Evolutionary conservation across 1,140 invertebrate genomes (phyloP).

Genomic region (Dreissena polymorpha): DNA sequence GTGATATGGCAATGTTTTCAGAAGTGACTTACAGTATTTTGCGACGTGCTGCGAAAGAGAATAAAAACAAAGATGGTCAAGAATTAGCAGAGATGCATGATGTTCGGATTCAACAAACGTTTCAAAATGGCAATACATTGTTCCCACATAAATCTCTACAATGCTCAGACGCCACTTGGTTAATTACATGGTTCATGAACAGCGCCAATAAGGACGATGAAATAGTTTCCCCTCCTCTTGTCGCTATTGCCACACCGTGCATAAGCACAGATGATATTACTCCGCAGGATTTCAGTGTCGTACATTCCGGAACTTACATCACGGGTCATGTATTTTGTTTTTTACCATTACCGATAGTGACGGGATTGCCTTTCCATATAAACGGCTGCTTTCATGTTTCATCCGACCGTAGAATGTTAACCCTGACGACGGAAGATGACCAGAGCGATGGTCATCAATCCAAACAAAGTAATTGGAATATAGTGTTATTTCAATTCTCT

Average conservation of each 20-base stretch:
- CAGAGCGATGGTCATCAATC: slow-evolving; percentile 1
- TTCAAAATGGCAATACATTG: background rate
- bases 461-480: slow-evolving; percentile 20
- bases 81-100: background rate
- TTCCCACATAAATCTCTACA: background rate
- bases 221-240: slow-evolving; percentile 41
- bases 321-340: slow-evolving; percentile 53
- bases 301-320: slow-evolving; percentile 47
- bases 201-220: slow-evolving; percentile 3
- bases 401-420: slow-evolving; percentile 31
- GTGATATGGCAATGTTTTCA: background rate
- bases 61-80: background rate
- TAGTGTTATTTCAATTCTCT: slow-evolving; percentile 10
- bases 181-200: slow-evolving; percentile 39
- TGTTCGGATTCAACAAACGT: background rate
- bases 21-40: slow-evolving; percentile 15
- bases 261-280: background rate
- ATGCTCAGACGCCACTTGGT: slow-evolving; percentile 6
- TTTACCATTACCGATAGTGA: slow-evolving; percentile 44
- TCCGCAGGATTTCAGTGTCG: background rate
- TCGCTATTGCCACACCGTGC: slow-evolving; percentile 37
- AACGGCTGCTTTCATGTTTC: slow-evolving; percentile 53
- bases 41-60: background rate
- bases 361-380: slow-evolving; percentile 46
- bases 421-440: slow-evolving; percentile 20